Percentiles rank a stretch among this genome's conserved stretches.
Conservation (phyloP, 2,797 vertebrate genomes). For the Menidia menidia region DNA sequence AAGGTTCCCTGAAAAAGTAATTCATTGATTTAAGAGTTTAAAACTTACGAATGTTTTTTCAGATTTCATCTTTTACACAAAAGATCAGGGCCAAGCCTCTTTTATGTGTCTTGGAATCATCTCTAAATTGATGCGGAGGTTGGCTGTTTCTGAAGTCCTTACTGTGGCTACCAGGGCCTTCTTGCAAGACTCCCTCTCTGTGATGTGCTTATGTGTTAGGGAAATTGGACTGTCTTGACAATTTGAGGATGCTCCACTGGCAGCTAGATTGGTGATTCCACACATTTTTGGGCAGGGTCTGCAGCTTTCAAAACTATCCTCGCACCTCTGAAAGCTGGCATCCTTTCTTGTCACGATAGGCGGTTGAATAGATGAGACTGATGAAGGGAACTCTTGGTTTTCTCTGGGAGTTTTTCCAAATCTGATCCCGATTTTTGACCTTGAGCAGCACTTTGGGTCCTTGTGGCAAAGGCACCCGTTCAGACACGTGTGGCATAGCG, state of each 20-base stretch:
- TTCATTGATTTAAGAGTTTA: conserved; percentile 23
- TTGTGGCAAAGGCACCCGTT: conserved; percentile 53
- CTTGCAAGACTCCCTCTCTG: conserved; percentile 16
- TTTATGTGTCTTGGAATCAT: conserved; percentile 71
- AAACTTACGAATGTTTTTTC: conserved; percentile 14
- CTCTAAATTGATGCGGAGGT: conserved; percentile 68
- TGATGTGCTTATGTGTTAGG: conserved; percentile 22
- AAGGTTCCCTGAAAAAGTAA: conserved; percentile 35
- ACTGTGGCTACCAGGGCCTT: conserved; percentile 51
- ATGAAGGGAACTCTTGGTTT: conserved; percentile 48
- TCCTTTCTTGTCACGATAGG: conserved; percentile 17
- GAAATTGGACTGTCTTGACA: conserved; percentile 12
- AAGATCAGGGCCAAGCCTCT: conserved; percentile 73
- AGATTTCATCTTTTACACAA: conserved; percentile 11
- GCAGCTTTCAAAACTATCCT: conserved; percentile 66
- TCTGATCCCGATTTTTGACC: conserved; percentile 40
- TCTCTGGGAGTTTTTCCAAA: conserved; percentile 48
- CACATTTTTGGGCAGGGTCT: conserved; percentile 64
- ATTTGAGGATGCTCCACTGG: conserved; percentile 24
- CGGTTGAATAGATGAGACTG: conserved; percentile 45
- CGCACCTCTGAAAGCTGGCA: conserved; percentile 46
- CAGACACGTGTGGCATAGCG: conserved; percentile 61
- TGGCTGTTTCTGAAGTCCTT: conserved; percentile 66
- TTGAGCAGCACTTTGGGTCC: conserved; percentile 50
- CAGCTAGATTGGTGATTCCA: conserved; percentile 8